A percentile compares a stretch with the other conserved stretches of the same genome.
Evolutionary conservation across 2,113 vertebrate species (phyloP).

Genomic region (Phainopepla nitens): DNA sequence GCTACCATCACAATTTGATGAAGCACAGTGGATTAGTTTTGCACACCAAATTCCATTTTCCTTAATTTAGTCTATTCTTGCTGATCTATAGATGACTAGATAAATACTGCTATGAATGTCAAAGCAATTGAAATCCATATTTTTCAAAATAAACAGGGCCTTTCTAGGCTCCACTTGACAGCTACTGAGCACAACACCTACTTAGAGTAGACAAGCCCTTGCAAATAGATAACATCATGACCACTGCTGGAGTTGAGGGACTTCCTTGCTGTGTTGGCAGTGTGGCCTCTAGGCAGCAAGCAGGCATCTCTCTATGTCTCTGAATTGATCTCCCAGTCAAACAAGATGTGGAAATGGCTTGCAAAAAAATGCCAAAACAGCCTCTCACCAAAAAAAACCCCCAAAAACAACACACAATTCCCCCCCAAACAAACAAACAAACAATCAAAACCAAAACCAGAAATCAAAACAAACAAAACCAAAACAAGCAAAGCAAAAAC

Average conservation of each 20-base stretch:
- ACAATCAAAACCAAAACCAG: no score
- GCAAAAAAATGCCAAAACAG: no score
- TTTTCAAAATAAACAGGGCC: not conserved
- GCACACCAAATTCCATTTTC: not conserved
- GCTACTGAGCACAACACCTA: not conserved
- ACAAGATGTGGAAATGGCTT: not conserved
- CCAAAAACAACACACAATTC: not conserved
- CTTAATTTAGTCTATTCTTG: not conserved
- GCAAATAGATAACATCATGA: not conserved
- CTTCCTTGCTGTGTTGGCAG: rapidly evolving
- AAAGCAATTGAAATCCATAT: not conserved
- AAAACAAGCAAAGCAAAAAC: not conserved
- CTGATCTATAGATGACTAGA: not conserved
- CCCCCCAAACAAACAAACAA: no score
- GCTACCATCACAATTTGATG: not conserved
- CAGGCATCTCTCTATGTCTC: not conserved
- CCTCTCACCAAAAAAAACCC: not conserved
- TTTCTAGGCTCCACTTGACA: not conserved
- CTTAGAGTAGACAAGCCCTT: not conserved
- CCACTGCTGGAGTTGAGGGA: rapidly evolving
- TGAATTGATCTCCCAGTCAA: not conserved
- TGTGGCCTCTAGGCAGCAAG: not conserved
- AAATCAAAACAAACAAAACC: not conserved
- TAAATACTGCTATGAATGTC: not conserved
- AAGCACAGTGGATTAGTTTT: not conserved